Evolutionary conservation across 2,797 vertebrate species (phyloP).

Genomic region (Eospalax fontanierii): DNA sequence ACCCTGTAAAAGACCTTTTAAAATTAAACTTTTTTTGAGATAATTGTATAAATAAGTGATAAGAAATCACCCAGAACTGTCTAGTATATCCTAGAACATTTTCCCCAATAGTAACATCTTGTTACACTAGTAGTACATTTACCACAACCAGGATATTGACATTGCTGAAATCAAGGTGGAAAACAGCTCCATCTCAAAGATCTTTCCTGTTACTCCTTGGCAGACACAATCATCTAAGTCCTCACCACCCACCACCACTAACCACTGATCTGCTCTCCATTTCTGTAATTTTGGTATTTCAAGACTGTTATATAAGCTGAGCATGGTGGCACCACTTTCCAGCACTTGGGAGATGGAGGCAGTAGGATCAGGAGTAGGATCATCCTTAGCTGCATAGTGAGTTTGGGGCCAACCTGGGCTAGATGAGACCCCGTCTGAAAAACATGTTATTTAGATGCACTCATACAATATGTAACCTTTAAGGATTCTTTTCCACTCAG

Average conservation of each 20-base stretch:
- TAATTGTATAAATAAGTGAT: constrained; percentile 16
- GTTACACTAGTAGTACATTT: background rate
- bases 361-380: background rate
- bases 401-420: background rate
- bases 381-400: background rate
- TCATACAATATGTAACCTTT: background rate
- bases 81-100: constrained; percentile 2
- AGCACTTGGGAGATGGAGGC: background rate
- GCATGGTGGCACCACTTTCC: background rate
- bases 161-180: background rate
- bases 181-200: background rate
- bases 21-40: constrained; percentile 41
- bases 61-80: constrained; percentile 33
- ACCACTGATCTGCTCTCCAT: constrained; percentile 39
- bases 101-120: background rate
- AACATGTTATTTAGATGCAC: constrained; percentile 29
- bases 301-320: constrained; percentile 30
- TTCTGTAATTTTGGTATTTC: constrained; percentile 52
- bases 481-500: constrained; percentile 28
- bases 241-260: background rate
- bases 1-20: background rate
- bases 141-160: background rate
- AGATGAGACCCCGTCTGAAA: background rate
- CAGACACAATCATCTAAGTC: background rate
- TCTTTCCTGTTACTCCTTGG: background rate